Conservation (phyloP, 2,797 vertebrate genomes). For the Adelosebastes latens region DNA sequence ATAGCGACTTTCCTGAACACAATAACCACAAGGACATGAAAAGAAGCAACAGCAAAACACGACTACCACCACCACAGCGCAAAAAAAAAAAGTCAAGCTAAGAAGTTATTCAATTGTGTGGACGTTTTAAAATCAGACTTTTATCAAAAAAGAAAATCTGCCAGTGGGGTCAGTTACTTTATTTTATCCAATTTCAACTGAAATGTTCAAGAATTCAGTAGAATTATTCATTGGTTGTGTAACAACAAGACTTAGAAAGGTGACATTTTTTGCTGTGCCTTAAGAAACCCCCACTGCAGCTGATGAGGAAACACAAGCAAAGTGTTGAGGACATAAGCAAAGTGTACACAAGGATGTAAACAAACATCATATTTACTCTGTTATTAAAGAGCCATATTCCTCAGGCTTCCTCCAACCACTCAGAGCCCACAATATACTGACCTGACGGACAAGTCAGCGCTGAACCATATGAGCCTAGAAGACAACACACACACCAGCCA, state of each 20-base stretch:
- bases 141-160: background rate
- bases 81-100: background rate
- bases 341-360: constrained; percentile 31
- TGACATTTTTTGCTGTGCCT: background rate
- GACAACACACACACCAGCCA: constrained; percentile 39
- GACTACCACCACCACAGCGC: background rate
- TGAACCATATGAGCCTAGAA: constrained; percentile 62
- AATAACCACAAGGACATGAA: background rate
- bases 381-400: constrained; percentile 58
- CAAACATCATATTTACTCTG: constrained; percentile 58
- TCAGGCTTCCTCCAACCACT: constrained; percentile 36
- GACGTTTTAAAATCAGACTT: background rate
- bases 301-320: constrained; percentile 25
- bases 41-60: constrained; percentile 23
- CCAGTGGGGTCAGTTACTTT: background rate
- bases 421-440: constrained; percentile 53
- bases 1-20: background rate
- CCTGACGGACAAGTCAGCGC: constrained; percentile 55
- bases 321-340: constrained; percentile 30
- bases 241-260: background rate
- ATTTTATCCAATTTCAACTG: background rate
- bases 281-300: constrained; percentile 15
- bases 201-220: background rate
- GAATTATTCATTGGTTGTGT: background rate
- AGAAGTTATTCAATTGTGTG: background rate